A percentile compares a stretch with the other conserved stretches of the same genome.
Evolutionary conservation across 2,113 vertebrate species (phyloP).

Genomic region (Dromaius novaehollandiae): DNA sequence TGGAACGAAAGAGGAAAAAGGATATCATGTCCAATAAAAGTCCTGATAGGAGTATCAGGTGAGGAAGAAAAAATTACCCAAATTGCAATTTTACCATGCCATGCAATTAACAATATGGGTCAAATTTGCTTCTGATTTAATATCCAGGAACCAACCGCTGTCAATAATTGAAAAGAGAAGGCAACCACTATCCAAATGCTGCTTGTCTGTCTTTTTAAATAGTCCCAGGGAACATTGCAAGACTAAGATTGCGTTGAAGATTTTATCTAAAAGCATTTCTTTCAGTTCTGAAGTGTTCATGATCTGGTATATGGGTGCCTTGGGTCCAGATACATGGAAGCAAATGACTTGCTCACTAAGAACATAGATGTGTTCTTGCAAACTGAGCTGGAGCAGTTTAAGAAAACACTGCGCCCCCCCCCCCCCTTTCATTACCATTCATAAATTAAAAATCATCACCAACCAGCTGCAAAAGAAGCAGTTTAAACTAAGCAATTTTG

Average conservation of each 20-base stretch:
- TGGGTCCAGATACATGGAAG: background rate
- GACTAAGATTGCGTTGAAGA: background rate
- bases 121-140: background rate
- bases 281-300: background rate
- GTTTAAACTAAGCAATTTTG: background rate
- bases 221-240: background rate
- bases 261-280: background rate
- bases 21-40: background rate
- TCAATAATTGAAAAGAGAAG: background rate
- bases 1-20: background rate
- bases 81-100: background rate
- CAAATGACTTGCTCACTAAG: background rate
- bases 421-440: background rate
- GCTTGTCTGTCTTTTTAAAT: rapidly evolving
- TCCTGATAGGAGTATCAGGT: background rate
- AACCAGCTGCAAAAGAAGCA: background rate
- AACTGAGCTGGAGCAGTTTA: background rate
- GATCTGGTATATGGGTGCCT: background rate
- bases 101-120: background rate
- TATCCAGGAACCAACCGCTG: background rate
- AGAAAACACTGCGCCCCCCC: background rate
- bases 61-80: background rate
- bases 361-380: background rate
- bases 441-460: background rate
- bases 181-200: background rate